Evolutionary conservation across 1,140 invertebrate genomes (phyloP).

Genomic region (Eupristina koningsbergeri): DNA sequence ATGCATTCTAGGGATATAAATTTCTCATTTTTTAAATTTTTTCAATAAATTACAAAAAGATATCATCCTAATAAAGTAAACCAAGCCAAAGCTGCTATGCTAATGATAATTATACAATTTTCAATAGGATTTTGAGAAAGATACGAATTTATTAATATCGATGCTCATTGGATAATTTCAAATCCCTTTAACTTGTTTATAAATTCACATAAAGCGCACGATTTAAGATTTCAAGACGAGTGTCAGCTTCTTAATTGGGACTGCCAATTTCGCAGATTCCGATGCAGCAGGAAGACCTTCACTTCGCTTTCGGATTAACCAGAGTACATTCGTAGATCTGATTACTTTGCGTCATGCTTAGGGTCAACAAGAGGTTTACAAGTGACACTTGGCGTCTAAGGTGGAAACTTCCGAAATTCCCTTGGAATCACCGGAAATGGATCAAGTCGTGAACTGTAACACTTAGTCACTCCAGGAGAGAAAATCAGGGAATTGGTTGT

Average conservation of each 20-base stretch:
- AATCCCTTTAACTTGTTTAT: no score
- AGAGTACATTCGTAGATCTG: background rate
- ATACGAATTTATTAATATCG: no score
- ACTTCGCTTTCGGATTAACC: background rate
- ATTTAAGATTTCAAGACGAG: background rate
- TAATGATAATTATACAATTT: no score
- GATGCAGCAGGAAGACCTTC: background rate
- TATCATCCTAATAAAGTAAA: no score
- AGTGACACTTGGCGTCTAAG: constrained; percentile 1
- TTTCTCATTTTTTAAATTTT: no score
- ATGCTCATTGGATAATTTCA: no score
- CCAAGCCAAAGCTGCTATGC: no score
- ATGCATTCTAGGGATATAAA: no score
- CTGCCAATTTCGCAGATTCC: no score
- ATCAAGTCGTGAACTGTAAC: constrained; percentile 30
- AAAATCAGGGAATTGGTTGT: background rate
- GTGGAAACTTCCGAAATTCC: constrained; percentile 33
- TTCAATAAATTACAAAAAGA: no score
- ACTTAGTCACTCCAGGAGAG: constrained; percentile 30
- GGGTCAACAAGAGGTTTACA: constrained; percentile 37
- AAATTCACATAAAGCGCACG: no score
- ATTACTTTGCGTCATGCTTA: background rate
- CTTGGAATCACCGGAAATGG: constrained; percentile 40
- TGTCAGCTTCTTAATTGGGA: background rate
- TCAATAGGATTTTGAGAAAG: no score